These are phyloP conservation scores for Setipinna tenuifilis DNA, from an alignment of 2,797 vertebrate species.

Conservation along the genomic window DNA sequence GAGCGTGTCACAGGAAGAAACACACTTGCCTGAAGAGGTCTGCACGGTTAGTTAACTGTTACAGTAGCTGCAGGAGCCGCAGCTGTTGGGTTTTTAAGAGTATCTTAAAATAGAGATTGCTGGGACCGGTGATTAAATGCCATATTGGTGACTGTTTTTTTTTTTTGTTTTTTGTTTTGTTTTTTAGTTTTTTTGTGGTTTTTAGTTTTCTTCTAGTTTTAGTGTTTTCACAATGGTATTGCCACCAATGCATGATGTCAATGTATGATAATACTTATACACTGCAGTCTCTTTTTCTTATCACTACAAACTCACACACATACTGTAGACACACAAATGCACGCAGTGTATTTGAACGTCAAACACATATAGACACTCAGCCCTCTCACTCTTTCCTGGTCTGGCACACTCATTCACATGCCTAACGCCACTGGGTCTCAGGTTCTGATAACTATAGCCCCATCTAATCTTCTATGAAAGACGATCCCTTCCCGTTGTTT, in stretches of 20 bases:
- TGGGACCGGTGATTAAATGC: background rate
- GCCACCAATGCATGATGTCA: no score
- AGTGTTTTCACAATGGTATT: no score
- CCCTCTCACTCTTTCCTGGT: conserved; percentile 22
- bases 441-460: conserved; percentile 24
- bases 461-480: conserved; percentile 47
- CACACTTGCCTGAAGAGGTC: background rate
- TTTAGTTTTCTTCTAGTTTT: no score
- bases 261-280: no score
- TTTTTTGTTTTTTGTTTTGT: no score
- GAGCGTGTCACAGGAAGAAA: conserved; percentile 2
- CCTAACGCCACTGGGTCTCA: background rate
- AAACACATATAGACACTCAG: background rate
- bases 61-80: background rate
- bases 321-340: background rate
- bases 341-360: background rate
- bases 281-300: no score
- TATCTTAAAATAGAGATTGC: background rate
- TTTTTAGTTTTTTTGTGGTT: no score
- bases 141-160: no score
- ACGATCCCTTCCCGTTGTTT: conserved; percentile 31
- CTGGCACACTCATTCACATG: background rate
- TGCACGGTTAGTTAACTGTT: background rate
- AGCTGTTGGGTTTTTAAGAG: background rate
- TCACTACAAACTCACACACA: no score